Conservation (phyloP, 2,797 vertebrate genomes). For the Lepus townsendii region DNA sequence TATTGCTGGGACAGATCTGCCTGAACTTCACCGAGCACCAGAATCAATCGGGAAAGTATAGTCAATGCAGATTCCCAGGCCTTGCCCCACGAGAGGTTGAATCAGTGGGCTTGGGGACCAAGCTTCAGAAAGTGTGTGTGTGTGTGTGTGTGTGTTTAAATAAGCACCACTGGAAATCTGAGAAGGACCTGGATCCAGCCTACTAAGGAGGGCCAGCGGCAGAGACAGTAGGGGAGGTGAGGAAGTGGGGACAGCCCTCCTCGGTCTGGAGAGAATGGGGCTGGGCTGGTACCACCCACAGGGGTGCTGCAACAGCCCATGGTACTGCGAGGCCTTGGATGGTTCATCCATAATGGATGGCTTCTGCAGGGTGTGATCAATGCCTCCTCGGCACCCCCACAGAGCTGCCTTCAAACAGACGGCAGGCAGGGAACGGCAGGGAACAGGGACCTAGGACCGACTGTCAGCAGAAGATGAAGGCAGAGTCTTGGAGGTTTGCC, state of each 20-base stretch:
- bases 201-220: background rate
- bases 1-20: background rate
- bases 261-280: fast-evolving
- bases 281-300: fast-evolving
- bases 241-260: background rate
- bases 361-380: background rate
- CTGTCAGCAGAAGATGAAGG: background rate
- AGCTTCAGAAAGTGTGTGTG: background rate
- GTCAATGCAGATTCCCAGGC: background rate
- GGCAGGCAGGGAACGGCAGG: background rate
- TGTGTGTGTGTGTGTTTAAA: too few relatives aligned
- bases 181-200: fast-evolving
- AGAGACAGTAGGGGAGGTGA: too few relatives aligned
- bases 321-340: fast-evolving
- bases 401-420: background rate
- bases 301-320: fast-evolving
- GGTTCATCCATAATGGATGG: background rate
- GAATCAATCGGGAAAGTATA: fast-evolving
- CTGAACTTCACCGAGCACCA: background rate
- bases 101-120: fast-evolving
- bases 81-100: fast-evolving
- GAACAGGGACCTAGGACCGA: background rate
- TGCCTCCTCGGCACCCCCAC: background rate
- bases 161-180: background rate
- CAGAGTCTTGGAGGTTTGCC: background rate